These are phyloP conservation scores for Podarcis lilfordi DNA, from an alignment of 2,797 vertebrate genomes.

Conservation along the genomic window DNA sequence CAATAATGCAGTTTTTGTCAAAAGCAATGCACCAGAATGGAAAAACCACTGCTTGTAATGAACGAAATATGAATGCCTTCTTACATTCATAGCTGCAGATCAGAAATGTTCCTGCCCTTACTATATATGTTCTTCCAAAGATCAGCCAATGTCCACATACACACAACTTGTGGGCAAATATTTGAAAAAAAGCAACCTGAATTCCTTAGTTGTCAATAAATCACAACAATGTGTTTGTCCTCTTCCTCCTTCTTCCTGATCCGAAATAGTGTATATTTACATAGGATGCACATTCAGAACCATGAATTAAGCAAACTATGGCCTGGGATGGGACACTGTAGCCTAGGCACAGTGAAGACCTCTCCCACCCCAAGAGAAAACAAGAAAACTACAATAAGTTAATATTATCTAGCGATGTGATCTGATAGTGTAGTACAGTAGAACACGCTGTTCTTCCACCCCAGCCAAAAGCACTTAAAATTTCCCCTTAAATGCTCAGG, in stretches of 20 bases:
- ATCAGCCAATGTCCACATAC: neutral
- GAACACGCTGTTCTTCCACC: neutral
- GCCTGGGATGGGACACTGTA: neutral
- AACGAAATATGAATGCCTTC: too few relatives aligned
- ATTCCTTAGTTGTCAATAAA: constrained; percentile 38
- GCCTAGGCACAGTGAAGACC: neutral
- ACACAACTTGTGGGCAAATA: neutral
- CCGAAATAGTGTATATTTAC: constrained; percentile 40
- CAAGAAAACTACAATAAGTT: neutral
- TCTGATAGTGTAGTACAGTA: neutral
- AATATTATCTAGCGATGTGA: neutral
- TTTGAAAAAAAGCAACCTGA: neutral
- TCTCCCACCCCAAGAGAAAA: neutral
- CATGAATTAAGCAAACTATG: neutral
- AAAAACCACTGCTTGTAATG: too few relatives aligned
- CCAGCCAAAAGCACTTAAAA: neutral
- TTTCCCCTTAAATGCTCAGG: neutral
- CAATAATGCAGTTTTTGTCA: too few relatives aligned
- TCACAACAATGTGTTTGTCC: constrained; percentile 12
- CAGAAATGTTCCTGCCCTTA: neutral
- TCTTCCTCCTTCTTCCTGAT: constrained; percentile 40
- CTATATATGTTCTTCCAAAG: neutral
- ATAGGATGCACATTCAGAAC: neutral
- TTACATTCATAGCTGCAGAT: neutral
- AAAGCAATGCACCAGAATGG: too few relatives aligned